A percentile compares a stretch with the other conserved stretches of the same genome.
These are phyloP conservation scores for Ferdinandea cuprea DNA, from an alignment of 2,888 invertebrate genomes.

Conservation along the genomic window DNA sequence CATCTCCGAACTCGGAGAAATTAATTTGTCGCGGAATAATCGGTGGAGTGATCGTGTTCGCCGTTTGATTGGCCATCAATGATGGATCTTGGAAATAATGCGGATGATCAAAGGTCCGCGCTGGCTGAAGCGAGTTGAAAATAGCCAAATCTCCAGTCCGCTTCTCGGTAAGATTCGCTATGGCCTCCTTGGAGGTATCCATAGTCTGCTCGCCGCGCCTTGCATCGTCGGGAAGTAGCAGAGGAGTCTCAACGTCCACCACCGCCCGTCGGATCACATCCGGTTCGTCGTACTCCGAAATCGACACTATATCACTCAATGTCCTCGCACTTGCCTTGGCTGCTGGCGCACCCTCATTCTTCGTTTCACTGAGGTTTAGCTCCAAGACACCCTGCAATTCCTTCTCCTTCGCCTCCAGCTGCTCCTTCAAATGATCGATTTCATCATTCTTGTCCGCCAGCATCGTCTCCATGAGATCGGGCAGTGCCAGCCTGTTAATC, in stretches of 20 bases:
- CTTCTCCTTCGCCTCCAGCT: constrained; percentile 82
- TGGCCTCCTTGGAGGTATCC: constrained; percentile 80
- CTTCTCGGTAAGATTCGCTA: constrained; percentile 80
- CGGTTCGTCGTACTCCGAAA: constrained; percentile 89
- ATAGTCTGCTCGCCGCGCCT: constrained; percentile 78
- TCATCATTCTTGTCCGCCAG: constrained; percentile 89
- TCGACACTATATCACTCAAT: constrained; percentile 88
- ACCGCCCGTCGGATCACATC: constrained; percentile 85
- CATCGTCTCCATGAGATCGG: constrained; percentile 86
- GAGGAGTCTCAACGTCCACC: constrained; percentile 77
- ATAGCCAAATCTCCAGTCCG: constrained; percentile 79
- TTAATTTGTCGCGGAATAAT: constrained; percentile 82
- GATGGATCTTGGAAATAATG: constrained; percentile 81
- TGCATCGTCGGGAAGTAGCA: constrained; percentile 77
- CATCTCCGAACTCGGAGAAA: constrained; percentile 83
- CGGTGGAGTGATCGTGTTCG: constrained; percentile 77
- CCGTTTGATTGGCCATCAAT: constrained; percentile 77
- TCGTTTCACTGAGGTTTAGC: constrained; percentile 83
- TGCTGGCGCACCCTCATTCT: constrained; percentile 83
- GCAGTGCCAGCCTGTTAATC: constrained; percentile 84
- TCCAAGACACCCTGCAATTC: constrained; percentile 85
- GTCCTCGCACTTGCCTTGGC: constrained; percentile 87
- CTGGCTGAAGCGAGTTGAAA: constrained; percentile 78
- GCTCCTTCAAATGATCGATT: constrained; percentile 86
- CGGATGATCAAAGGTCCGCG: constrained; percentile 81